phyloP scores from a whole-genome alignment of 1,140 invertebrate species.

The Camponotus floridanus region DNA sequence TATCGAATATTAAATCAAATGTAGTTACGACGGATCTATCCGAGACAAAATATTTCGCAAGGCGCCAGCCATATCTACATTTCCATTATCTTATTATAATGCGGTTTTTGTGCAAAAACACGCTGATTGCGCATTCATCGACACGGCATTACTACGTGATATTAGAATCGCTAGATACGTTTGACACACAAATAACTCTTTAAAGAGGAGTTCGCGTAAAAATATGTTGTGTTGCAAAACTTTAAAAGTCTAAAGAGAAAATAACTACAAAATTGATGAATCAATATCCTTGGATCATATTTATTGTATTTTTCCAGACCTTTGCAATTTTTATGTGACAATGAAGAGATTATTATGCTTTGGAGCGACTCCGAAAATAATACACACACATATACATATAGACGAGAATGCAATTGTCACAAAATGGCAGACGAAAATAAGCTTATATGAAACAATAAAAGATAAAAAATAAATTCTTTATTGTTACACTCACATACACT shows the following conservation, averaged over 20 bases:
- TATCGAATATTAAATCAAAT: neutral
- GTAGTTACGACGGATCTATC: neutral
- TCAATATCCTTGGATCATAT: neutral
- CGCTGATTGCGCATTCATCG: slow-evolving; percentile 2
- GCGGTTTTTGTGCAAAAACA: slow-evolving; percentile 1
- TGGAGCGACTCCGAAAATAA: slow-evolving; percentile 25
- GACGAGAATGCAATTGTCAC: slow-evolving; percentile 18
- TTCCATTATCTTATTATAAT: slow-evolving; percentile 51
- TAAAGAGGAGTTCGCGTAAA: neutral
- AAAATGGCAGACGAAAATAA: slow-evolving; percentile 21
- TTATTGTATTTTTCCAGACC: slow-evolving; percentile 19
- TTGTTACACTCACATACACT: neutral
- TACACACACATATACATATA: neutral
- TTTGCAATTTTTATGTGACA: neutral
- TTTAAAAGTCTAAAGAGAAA: neutral
- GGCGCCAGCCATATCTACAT: slow-evolving; percentile 25
- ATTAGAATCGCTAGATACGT: slow-evolving; percentile 37
- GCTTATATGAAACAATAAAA: neutral
- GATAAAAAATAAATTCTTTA: slow-evolving; percentile 25
- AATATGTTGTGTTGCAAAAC: neutral
- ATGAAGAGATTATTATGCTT: slow-evolving; percentile 22
- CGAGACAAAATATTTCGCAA: slow-evolving; percentile 38
- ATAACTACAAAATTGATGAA: slow-evolving; percentile 21
- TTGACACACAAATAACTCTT: slow-evolving; percentile 11
- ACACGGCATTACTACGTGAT: neutral